Evolutionary conservation across 2,888 invertebrate species (phyloP).

Genomic region (Syrista parreyssii): DNA sequence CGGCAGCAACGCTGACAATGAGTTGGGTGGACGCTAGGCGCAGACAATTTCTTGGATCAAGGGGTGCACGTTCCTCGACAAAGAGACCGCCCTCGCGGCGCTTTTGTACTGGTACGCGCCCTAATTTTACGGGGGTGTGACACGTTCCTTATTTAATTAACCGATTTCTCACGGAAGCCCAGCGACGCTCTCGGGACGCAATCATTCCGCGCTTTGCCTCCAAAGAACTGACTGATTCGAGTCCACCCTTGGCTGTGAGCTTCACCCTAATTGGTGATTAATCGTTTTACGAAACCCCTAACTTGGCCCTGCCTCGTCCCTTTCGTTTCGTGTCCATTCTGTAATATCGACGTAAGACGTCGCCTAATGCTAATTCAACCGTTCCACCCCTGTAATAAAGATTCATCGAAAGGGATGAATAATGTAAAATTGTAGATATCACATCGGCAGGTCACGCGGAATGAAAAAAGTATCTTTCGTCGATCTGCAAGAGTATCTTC

Average conservation of each 20-base stretch:
- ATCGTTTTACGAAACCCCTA: neutral
- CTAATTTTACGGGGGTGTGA: slow-evolving; percentile 25
- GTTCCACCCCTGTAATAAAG: neutral
- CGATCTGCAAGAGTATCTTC: neutral
- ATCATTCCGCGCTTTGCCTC: neutral
- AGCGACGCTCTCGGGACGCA: neutral
- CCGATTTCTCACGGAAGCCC: slow-evolving; percentile 21
- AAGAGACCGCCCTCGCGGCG: slow-evolving; percentile 14
- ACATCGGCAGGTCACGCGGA: neutral
- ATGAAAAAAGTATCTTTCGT: neutral
- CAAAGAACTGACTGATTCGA: neutral
- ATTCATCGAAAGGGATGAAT: neutral
- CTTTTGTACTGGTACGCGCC: slow-evolving; percentile 15
- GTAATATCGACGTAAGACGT: neutral
- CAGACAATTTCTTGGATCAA: slow-evolving; percentile 6
- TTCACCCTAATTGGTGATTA: neutral
- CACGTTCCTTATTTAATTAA: slow-evolving; percentile 22
- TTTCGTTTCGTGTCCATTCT: neutral
- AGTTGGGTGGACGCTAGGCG: neutral
- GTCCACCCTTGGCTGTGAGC: slow-evolving; percentile 4
- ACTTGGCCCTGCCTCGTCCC: neutral
- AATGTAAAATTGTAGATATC: too few relatives aligned
- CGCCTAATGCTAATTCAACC: neutral
- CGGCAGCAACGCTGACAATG: neutral
- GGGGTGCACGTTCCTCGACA: slow-evolving; percentile 2